phyloP scores from a whole-genome alignment of 2,113 vertebrate genomes.

The Benthochromis sp. region DNA sequence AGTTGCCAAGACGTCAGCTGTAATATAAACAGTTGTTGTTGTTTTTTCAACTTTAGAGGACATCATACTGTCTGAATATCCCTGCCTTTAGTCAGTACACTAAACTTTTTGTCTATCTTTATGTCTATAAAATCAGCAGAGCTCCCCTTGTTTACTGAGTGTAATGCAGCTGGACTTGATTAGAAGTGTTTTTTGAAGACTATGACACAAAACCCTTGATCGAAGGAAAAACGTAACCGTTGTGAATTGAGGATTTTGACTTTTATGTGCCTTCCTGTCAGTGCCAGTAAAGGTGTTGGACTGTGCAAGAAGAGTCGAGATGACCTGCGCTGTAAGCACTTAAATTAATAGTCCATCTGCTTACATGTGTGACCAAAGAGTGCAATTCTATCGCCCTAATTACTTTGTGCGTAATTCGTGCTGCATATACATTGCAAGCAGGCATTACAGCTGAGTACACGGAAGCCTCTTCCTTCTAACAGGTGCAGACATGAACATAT shows the following conservation, averaged over 20 bases:
- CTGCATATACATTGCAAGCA: not conserved
- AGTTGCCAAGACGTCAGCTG: not conserved
- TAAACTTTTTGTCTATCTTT: not conserved
- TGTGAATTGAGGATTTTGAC: not conserved
- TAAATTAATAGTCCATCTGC: conserved; percentile 1
- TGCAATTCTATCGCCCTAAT: not conserved
- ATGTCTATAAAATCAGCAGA: not conserved
- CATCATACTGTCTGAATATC: not conserved
- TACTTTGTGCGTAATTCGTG: not conserved
- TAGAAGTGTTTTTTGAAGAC: not conserved
- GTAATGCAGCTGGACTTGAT: not conserved
- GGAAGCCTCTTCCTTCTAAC: not conserved
- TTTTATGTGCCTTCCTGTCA: not conserved
- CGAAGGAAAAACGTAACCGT: not conserved
- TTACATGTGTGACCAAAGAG: not conserved
- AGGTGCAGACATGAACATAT: conserved; percentile 9
- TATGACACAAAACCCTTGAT: not conserved
- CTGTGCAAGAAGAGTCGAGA: not conserved
- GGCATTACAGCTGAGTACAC: not conserved
- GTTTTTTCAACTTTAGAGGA: not conserved
- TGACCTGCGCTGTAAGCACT: not conserved
- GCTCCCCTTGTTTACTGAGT: not conserved
- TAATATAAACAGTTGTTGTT: not conserved
- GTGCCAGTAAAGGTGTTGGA: not conserved
- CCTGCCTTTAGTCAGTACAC: not conserved